Evolutionary conservation across 2,113 vertebrate species (phyloP).

Genomic region (Macrotis lagotis): DNA sequence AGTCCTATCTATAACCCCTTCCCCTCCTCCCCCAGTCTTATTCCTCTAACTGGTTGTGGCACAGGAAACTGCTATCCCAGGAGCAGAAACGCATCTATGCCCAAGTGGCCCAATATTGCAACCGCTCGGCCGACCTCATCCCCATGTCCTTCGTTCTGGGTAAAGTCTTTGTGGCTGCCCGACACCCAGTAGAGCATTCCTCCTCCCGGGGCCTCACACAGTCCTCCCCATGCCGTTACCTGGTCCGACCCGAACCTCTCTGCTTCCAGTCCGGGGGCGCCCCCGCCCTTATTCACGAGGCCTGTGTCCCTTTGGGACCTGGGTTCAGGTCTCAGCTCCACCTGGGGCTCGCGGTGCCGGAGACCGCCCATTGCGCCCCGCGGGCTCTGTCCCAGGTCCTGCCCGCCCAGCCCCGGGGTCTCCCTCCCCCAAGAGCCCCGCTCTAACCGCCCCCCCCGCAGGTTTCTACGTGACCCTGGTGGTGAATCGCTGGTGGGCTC

Average conservation of each 20-base stretch:
- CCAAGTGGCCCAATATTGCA: conserved; percentile 88
- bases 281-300: background rate
- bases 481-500: conserved; percentile 93
- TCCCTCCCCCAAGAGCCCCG: background rate
- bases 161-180: conserved; percentile 56
- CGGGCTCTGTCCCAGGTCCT: background rate
- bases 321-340: background rate
- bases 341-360: background rate
- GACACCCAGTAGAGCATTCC: background rate
- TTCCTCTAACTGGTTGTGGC: background rate
- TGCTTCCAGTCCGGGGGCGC: too few species aligned
- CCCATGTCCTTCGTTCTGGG: conserved; percentile 91
- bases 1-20: background rate
- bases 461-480: conserved; percentile 93
- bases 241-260: background rate
- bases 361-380: background rate
- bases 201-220: background rate
- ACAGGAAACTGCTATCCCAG: conserved; percentile 85
- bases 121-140: conserved; percentile 89
- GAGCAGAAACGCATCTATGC: conserved; percentile 88
- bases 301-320: background rate
- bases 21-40: background rate
- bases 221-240: background rate
- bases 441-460: conserved; percentile 36
- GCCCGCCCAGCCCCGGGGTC: background rate